Evolutionary conservation across 2,888 invertebrate species (phyloP).

Genomic region (Microctonus brassicae): DNA sequence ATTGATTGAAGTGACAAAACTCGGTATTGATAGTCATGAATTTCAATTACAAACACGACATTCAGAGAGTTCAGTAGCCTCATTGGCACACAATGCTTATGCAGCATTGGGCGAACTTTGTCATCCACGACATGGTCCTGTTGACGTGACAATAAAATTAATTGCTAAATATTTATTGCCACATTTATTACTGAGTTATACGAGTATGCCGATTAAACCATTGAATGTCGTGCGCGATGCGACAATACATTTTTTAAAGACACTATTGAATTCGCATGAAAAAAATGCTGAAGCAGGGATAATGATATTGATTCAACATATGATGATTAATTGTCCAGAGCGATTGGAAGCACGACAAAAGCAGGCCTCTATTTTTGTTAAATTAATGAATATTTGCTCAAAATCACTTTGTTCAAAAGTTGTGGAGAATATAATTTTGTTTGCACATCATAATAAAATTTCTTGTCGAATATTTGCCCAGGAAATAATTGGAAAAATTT

Average conservation of each 20-base stretch:
- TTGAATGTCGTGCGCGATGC: conserved; percentile 54
- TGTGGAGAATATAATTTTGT: conserved; percentile 53
- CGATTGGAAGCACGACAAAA: conserved; percentile 60
- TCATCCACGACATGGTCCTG: conserved; percentile 68
- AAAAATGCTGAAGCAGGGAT: conserved; percentile 52
- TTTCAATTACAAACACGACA: conserved; percentile 33
- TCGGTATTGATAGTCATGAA: conserved; percentile 53
- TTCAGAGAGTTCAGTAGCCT: conserved; percentile 46
- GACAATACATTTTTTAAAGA: conserved; percentile 55
- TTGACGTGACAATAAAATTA: conserved; percentile 60
- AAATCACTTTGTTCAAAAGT: conserved; percentile 41
- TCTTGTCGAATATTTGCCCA: conserved; percentile 70
- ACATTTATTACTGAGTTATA: conserved; percentile 56
- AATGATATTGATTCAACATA: conserved; percentile 57
- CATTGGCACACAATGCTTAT: conserved; percentile 64
- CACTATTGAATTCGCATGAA: conserved; percentile 48
- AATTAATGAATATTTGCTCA: conserved; percentile 55
- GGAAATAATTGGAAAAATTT: conserved; percentile 70
- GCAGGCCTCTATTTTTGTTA: conserved; percentile 59
- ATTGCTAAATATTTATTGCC: conserved; percentile 69
- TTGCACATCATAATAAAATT: conserved; percentile 68
- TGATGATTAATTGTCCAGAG: conserved; percentile 62
- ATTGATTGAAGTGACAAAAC: conserved; percentile 61
- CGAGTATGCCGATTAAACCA: conserved; percentile 17
- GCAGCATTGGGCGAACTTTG: conserved; percentile 65